Evolutionary conservation across 1,140 invertebrate genomes (phyloP).

Genomic region (Vanessa atalanta): DNA sequence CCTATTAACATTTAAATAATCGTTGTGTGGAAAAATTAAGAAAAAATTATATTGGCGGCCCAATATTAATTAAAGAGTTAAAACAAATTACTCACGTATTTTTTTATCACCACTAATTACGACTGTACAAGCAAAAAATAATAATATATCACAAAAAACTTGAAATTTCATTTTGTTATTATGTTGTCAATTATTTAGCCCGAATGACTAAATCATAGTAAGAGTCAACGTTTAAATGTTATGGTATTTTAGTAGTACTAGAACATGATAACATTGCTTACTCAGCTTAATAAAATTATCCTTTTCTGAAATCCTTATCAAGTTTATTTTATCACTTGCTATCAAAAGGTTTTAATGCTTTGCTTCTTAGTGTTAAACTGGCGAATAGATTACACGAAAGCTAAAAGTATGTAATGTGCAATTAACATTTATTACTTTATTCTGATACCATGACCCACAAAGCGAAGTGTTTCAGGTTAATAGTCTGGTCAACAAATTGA

Average conservation of each 20-base stretch:
- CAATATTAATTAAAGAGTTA: too few relatives aligned
- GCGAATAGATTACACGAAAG: not conserved
- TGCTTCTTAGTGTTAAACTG: conserved; percentile 6
- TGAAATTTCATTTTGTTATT: too few relatives aligned
- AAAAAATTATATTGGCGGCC: too few relatives aligned
- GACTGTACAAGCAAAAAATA: conserved; percentile 1
- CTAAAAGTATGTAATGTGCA: not conserved
- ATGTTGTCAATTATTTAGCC: conserved; percentile 2
- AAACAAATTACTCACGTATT: conserved; percentile 11
- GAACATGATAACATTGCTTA: conserved; percentile 27
- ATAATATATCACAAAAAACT: not conserved
- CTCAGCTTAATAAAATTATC: conserved; percentile 17
- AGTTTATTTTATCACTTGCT: conserved; percentile 16
- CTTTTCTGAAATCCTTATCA: conserved; percentile 21
- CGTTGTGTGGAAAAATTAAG: too few relatives aligned
- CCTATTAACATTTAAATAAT: too few relatives aligned
- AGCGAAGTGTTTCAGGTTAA: conserved; percentile 16
- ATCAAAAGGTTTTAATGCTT: conserved; percentile 21
- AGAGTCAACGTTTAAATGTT: conserved; percentile 10
- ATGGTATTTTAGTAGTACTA: conserved; percentile 15
- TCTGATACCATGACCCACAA: conserved; percentile 25
- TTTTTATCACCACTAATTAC: not conserved
- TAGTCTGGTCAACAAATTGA: not conserved
- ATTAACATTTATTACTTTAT: conserved; percentile 13
- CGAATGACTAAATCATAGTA: not conserved